Conservation (phyloP, 2,888 invertebrate species). For the Drosophila prolongata region DNA sequence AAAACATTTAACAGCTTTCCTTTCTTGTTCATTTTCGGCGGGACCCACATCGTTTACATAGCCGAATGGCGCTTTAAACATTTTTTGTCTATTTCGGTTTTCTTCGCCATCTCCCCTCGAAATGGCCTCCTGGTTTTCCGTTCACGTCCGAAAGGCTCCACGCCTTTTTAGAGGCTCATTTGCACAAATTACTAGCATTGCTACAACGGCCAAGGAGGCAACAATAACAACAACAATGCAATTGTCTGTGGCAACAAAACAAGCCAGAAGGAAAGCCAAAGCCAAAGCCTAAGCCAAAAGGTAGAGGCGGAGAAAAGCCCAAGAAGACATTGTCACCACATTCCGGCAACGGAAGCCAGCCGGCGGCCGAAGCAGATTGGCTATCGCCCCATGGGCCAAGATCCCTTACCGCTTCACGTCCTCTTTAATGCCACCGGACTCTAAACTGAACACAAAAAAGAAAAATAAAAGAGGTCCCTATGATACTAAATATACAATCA, state of each 20-base stretch:
- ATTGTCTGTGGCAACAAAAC: conserved; percentile 58
- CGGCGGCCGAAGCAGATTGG: conserved; percentile 61
- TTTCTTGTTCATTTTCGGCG: conserved; percentile 50
- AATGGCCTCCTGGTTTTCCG: conserved; percentile 1
- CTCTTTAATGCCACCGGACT: background rate
- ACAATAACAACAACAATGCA: conserved; percentile 65
- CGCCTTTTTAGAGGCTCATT: conserved; percentile 79
- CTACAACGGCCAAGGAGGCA: conserved; percentile 55
- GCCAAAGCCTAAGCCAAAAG: conserved; percentile 27
- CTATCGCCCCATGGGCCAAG: conserved; percentile 66
- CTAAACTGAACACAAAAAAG: background rate
- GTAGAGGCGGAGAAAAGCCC: conserved; percentile 38
- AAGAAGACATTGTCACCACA: conserved; percentile 76
- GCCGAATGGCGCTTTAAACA: conserved; percentile 69
- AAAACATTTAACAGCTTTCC: conserved; percentile 63
- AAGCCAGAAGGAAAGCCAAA: conserved; percentile 2
- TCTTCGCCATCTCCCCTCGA: background rate
- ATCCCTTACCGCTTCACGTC: conserved; percentile 26
- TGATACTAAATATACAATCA: too few relatives aligned
- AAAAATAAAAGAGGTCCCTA: background rate
- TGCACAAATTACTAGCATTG: conserved; percentile 81
- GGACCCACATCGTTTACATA: conserved; percentile 64
- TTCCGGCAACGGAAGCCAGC: conserved; percentile 76
- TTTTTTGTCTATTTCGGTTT: conserved; percentile 47
- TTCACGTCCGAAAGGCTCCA: conserved; percentile 49